These are phyloP conservation scores for Noctua janthe DNA, from an alignment of 2,888 invertebrate genomes.

Conservation along the genomic window DNA sequence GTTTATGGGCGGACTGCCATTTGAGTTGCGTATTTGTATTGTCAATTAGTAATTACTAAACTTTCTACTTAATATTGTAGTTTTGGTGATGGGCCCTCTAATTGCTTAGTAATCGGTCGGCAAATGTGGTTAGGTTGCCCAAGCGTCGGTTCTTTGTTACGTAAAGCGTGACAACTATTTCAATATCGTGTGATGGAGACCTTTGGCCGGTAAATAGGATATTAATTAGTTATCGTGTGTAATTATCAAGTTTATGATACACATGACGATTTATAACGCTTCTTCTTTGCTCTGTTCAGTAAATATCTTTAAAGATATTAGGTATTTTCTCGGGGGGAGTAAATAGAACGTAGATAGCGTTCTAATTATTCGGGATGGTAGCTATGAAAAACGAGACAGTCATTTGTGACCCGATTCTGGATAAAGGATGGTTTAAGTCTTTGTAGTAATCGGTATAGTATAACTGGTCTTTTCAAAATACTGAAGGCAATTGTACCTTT, in stretches of 20 bases:
- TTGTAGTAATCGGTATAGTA: conserved; percentile 6
- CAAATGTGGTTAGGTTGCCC: conserved; percentile 40
- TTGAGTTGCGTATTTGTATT: conserved; percentile 52
- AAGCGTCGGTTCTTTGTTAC: conserved; percentile 43
- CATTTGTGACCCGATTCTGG: neutral
- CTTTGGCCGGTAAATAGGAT: conserved; percentile 49
- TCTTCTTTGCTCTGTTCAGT: neutral
- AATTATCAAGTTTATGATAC: conserved; percentile 27
- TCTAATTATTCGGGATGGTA: conserved; percentile 10
- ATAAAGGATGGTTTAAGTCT: neutral
- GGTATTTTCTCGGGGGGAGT: neutral
- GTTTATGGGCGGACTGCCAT: conserved; percentile 84
- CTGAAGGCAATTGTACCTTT: neutral
- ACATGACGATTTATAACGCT: conserved; percentile 1
- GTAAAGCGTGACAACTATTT: conserved; percentile 53
- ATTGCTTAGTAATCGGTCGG: conserved; percentile 52
- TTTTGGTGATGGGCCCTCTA: conserved; percentile 44
- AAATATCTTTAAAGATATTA: neutral
- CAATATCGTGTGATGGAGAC: conserved; percentile 48
- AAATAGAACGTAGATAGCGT: conserved; percentile 8
- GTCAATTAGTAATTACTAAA: conserved; percentile 50
- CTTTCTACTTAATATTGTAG: conserved; percentile 61
- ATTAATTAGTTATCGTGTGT: conserved; percentile 41
- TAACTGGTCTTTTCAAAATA: neutral
- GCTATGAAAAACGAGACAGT: conserved; percentile 12